Percentiles rank a stretch among this genome's conserved stretches.
Conservation (phyloP, 2,888 invertebrate genomes). For the Sesia apiformis region DNA sequence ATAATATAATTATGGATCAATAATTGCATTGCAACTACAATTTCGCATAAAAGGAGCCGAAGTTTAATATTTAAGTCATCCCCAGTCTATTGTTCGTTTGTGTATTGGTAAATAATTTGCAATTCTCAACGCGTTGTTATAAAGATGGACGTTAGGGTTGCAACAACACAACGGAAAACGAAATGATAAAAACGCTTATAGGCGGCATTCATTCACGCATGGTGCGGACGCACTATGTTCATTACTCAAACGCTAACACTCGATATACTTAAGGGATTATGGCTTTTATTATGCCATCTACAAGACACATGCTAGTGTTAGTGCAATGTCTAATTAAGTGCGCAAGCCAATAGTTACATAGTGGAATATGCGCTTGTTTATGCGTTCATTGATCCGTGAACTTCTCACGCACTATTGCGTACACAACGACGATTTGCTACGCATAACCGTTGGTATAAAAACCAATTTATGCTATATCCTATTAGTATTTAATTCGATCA, state of each 20-base stretch:
- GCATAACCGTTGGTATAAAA: constrained; percentile 1
- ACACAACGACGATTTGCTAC: constrained; percentile 7
- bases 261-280: too few relatives aligned
- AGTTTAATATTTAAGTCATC: not conserved
- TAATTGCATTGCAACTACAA: not conserved
- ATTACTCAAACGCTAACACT: too few relatives aligned
- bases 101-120: not conserved
- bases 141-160: not conserved
- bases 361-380: constrained; percentile 4
- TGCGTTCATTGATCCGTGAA: constrained; percentile 12
- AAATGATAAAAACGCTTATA: not conserved
- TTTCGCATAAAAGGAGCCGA: not conserved
- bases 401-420: constrained; percentile 11
- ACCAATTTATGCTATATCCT: not conserved
- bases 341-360: not conserved
- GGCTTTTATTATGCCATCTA: too few relatives aligned
- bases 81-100: not conserved
- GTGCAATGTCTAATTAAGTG: too few relatives aligned
- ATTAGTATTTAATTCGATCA: not conserved
- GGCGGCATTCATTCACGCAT: constrained; percentile 1
- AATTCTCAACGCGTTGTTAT: not conserved
- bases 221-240: not conserved
- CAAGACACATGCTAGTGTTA: too few relatives aligned
- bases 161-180: not conserved
- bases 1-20: not conserved